These are phyloP conservation scores for Alca torda DNA, from an alignment of 2,797 vertebrate species.

Conservation along the genomic window DNA sequence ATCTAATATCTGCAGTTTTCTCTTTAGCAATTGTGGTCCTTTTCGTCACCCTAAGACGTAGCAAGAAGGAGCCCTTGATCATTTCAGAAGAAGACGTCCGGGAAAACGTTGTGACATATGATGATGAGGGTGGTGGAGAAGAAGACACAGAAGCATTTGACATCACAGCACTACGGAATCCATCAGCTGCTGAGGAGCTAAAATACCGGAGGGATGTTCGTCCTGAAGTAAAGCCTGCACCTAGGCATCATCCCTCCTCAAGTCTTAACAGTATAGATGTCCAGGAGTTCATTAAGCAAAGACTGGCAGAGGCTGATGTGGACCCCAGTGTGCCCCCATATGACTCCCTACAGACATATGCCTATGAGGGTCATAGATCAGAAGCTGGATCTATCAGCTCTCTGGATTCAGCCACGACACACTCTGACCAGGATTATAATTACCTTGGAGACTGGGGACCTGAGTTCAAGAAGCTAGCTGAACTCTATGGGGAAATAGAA, in stretches of 20 bases:
- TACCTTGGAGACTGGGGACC: constrained; percentile 95
- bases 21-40: constrained; percentile 92
- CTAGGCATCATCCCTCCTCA: constrained; percentile 76
- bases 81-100: constrained; percentile 96
- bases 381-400: constrained; percentile 93
- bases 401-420: constrained; percentile 86
- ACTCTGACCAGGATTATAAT: constrained; percentile 92
- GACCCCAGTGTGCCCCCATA: constrained; percentile 92
- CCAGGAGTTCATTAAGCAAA: constrained; percentile 90
- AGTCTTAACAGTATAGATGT: constrained; percentile 85
- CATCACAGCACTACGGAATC: constrained; percentile 93
- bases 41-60: constrained; percentile 90
- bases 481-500: constrained; percentile 91
- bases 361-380: constrained; percentile 94
- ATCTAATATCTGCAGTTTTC: constrained; percentile 63
- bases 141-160: constrained; percentile 98
- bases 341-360: constrained; percentile 97
- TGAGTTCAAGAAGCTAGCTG: constrained; percentile 92
- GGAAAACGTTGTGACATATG: constrained; percentile 97
- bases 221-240: constrained; percentile 80
- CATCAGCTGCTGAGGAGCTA: constrained; percentile 91
- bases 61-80: constrained; percentile 95
- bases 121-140: constrained; percentile 96
- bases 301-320: constrained; percentile 89
- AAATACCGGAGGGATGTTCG: constrained; percentile 90